A percentile compares a stretch with the other conserved stretches of the same genome.
Conservation (phyloP, 2,888 invertebrate species). For the Aleiodes leptofemur region DNA sequence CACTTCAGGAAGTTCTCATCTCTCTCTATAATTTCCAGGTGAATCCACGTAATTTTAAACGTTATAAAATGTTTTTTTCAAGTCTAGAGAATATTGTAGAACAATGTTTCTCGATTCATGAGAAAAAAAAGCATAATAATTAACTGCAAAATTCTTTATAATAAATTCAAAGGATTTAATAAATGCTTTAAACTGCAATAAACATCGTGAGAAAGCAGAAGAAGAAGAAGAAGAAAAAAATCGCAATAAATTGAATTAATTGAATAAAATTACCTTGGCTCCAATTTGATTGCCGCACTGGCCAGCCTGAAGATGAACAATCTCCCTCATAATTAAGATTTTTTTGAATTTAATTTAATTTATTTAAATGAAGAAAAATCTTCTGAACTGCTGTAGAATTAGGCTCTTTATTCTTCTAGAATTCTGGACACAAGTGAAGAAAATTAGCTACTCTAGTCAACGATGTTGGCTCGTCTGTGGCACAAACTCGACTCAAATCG, state of each 20-base stretch:
- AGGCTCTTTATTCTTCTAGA: not conserved
- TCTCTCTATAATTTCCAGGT: slow-evolving; percentile 25
- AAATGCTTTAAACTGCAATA: not conserved
- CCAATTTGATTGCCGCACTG: slow-evolving; percentile 97
- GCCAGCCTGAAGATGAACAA: slow-evolving; percentile 94
- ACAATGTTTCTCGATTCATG: not conserved
- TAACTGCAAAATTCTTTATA: not conserved
- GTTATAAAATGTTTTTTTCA: not conserved
- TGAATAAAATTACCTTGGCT: slow-evolving; percentile 82
- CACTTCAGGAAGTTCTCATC: slow-evolving; percentile 12
- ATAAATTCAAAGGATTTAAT: not conserved
- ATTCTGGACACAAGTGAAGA: not conserved
- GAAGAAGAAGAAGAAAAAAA: not conserved
- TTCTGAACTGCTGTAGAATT: not conserved
- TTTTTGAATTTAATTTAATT: slow-evolving; percentile 4
- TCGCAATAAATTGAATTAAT: slow-evolving; percentile 1
- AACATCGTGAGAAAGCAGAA: not conserved
- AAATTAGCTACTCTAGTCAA: slow-evolving; percentile 26
- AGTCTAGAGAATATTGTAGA: slow-evolving; percentile 1
- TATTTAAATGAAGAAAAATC: not conserved
- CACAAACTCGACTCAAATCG: slow-evolving; percentile 48
- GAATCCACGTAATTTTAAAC: not conserved
- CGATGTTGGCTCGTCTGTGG: slow-evolving; percentile 44
- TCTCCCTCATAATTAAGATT: slow-evolving; percentile 89
- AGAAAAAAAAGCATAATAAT: not conserved